Evolutionary conservation across 2,888 invertebrate genomes (phyloP).

Genomic region (Limulus polyphemus): DNA sequence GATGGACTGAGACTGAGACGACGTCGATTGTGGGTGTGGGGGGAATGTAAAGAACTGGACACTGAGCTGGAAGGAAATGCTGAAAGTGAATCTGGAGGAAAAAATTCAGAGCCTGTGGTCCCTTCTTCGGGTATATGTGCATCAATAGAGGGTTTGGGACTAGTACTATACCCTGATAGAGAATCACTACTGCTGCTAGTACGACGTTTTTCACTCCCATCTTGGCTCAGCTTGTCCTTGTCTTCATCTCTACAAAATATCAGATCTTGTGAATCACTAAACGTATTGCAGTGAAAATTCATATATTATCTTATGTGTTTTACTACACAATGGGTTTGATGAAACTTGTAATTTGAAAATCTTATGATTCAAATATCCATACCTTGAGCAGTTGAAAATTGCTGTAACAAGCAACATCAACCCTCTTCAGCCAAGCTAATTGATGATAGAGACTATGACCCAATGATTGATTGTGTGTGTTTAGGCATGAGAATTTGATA

Average conservation of each 20-base stretch:
- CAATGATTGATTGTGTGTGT: too few relatives aligned
- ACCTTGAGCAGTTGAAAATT: too few relatives aligned
- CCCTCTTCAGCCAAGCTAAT: too few relatives aligned
- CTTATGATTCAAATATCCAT: too few relatives aligned
- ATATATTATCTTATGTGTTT: too few relatives aligned
- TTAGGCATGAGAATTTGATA: too few relatives aligned
- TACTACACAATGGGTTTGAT: too few relatives aligned
- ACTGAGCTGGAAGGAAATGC: slow-evolving; percentile 4
- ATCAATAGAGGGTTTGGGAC: slow-evolving; percentile 18
- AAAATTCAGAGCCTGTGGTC: slow-evolving; percentile 10
- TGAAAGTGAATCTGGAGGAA: slow-evolving; percentile 3
- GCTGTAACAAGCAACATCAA: too few relatives aligned
- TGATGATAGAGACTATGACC: too few relatives aligned
- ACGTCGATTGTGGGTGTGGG: background rate
- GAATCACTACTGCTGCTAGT: slow-evolving; percentile 23
- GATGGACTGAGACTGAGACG: background rate
- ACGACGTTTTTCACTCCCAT: slow-evolving; percentile 25
- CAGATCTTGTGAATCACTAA: background rate
- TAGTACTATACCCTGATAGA: slow-evolving; percentile 18
- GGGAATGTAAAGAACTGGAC: background rate
- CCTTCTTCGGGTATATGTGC: slow-evolving; percentile 16
- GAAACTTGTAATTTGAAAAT: too few relatives aligned
- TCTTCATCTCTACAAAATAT: slow-evolving; percentile 32
- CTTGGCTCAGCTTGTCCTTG: slow-evolving; percentile 19
- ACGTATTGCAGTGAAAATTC: too few relatives aligned